Evolutionary conservation across 2,797 vertebrate species (phyloP).

Genomic region (Zalophus californianus): DNA sequence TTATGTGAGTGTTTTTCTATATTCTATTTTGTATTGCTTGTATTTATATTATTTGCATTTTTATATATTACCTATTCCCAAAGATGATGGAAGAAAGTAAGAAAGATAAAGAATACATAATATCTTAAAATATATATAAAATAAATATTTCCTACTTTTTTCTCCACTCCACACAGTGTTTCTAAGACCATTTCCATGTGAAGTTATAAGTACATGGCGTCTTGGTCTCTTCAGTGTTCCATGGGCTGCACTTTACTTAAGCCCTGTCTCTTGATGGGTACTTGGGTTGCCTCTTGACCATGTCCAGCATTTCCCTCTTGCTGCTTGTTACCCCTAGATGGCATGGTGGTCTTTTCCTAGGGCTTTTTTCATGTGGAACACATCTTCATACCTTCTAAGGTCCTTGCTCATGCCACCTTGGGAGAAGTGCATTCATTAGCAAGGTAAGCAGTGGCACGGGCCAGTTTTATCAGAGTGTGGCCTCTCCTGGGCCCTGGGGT

Average conservation of each 20-base stretch:
- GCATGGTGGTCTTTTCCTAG: background rate
- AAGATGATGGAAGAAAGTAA: background rate
- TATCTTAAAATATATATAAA: background rate
- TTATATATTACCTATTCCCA: background rate
- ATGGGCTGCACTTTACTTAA: background rate
- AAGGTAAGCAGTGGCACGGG: background rate
- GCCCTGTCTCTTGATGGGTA: background rate
- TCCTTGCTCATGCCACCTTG: background rate
- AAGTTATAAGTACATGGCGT: background rate
- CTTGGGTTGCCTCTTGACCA: background rate
- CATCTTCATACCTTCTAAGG: background rate
- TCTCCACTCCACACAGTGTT: background rate
- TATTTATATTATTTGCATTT: conserved; percentile 45
- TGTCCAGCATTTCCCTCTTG: background rate
- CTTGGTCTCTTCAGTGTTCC: background rate
- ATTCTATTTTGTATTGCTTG: conserved; percentile 18
- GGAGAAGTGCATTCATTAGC: background rate
- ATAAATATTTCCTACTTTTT: background rate
- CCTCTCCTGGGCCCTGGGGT: background rate
- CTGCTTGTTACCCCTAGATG: background rate
- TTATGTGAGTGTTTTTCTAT: conserved; percentile 35
- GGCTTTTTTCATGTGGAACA: background rate
- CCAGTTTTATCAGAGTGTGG: background rate
- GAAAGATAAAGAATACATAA: background rate
- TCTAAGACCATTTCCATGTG: background rate